A percentile compares a stretch with the other conserved stretches of the same genome.
Evolutionary conservation across 1,140 invertebrate species (phyloP).

Genomic region (Trinorchestia longiramus): DNA sequence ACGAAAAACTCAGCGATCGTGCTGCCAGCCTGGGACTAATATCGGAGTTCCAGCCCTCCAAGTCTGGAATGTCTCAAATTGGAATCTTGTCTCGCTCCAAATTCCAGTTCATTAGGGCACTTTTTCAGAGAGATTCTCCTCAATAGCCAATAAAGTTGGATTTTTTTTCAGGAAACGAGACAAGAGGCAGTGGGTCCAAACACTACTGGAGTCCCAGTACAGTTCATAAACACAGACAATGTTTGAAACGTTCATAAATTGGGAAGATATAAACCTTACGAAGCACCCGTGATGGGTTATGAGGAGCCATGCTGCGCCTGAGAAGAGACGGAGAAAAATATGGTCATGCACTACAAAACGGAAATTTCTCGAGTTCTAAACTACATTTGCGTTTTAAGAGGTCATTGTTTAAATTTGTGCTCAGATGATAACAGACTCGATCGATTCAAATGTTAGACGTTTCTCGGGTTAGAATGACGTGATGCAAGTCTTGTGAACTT

Average conservation of each 20-base stretch:
- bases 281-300: background rate
- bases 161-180: slow-evolving; percentile 2
- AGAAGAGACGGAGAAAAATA: too few species aligned
- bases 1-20: background rate
- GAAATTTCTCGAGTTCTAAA: too few species aligned
- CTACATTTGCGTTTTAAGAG: too few species aligned
- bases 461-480: too few species aligned
- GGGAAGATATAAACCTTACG: background rate
- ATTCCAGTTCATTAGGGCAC: slow-evolving; percentile 16
- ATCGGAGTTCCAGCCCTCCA: background rate
- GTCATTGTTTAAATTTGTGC: too few species aligned
- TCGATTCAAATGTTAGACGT: too few species aligned
- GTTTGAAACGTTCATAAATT: background rate
- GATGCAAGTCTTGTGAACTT: too few species aligned
- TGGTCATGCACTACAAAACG: too few species aligned
- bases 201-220: background rate
- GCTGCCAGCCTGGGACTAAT: background rate
- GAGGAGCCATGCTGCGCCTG: background rate
- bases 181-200: background rate
- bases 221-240: background rate
- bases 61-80: slow-evolving; percentile 23
- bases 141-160: slow-evolving; percentile 37
- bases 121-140: slow-evolving; percentile 22
- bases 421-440: too few species aligned
- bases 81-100: slow-evolving; percentile 42